Base-by-base conservation (phyloP, 2,888 invertebrate genomes). In the Chloromyia formosa region DNA sequence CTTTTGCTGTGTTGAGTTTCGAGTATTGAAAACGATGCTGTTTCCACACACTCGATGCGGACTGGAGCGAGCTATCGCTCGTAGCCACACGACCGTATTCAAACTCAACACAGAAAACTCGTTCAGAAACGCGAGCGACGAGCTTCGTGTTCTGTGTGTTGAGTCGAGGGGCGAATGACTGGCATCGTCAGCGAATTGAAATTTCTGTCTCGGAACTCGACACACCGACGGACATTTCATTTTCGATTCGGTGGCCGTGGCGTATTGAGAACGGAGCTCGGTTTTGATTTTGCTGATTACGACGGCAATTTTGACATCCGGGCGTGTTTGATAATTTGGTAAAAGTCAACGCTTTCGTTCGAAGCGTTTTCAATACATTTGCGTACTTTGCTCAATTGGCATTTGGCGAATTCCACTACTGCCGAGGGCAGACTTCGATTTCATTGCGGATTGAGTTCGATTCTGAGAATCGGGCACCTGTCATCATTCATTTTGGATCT, bases 91-190 rank as follows among this genome's bases (percentile, higher is more conserved):
- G 66, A 66, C 22, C 35, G 71, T 71, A 58, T 71, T 71, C 56
- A 71, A 71, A 58, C 66, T 22, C 66, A 66, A 58, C 27, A 54
- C 53, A 69, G 12, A 54, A 71, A 71, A 71, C 56, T 71, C 45
- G 71, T 71, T 66, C 71, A 71, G 71, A 71, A 71, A 71, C 58
- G 71, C 66, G 49, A 66, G 23, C 66, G 66, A 35, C 27, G 3
- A 35, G 27, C 27, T 66, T 66, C 45, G 66, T 45, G 66, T 66
- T 35, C 3, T 2, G 27, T 45, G 45, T 66, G 66, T 66, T 45
- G 66, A 45, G 66, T 45, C 20, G 66, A 45, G 49, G 18, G 12
- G 45, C 27, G 45, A 35, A 16, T 45, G 45, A 49, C 20, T 49
- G 22, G 10, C 62, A 14, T 1, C 23, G 64, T 42, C 64, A 64